Evolutionary conservation across 1,140 invertebrate genomes (phyloP).

Genomic region (Dreissena polymorpha): DNA sequence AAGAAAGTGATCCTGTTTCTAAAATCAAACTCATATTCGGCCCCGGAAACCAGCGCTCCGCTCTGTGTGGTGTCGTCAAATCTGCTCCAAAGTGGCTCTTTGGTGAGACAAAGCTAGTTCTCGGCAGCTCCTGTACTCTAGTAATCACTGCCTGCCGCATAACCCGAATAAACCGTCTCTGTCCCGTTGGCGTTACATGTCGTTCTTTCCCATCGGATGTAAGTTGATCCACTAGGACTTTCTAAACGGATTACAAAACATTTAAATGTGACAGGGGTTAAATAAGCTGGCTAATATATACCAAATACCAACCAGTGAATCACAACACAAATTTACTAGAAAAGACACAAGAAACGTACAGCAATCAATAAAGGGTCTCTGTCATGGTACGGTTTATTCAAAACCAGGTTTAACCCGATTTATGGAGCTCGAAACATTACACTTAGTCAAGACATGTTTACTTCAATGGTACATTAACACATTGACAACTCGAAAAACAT

Average conservation of each 20-base stretch:
- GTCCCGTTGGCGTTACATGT: neutral
- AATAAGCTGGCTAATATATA: too few species aligned
- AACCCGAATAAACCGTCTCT: neutral
- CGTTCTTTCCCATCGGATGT: neutral
- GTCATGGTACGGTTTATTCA: too few species aligned
- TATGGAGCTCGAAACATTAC: too few species aligned
- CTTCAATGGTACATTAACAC: too few species aligned
- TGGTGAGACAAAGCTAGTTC: neutral
- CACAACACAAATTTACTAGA: too few species aligned
- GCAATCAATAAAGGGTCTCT: too few species aligned
- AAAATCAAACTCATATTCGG: conserved; percentile 13
- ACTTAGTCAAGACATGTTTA: too few species aligned
- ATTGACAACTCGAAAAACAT: too few species aligned
- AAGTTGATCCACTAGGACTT: neutral
- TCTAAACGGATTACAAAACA: neutral
- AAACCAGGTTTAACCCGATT: too few species aligned
- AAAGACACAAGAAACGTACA: too few species aligned
- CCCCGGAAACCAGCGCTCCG: conserved; percentile 1
- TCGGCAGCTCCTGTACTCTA: neutral
- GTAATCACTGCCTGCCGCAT: neutral
- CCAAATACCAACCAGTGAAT: too few species aligned
- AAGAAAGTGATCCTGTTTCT: conserved; percentile 7
- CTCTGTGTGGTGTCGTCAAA: conserved; percentile 1
- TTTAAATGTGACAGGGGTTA: too few species aligned
- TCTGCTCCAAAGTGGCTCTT: neutral